Percentiles rank a stretch among this genome's conserved stretches.
phyloP scores from a whole-genome alignment of 2,113 vertebrate genomes.

The Salminus brasiliensis region DNA sequence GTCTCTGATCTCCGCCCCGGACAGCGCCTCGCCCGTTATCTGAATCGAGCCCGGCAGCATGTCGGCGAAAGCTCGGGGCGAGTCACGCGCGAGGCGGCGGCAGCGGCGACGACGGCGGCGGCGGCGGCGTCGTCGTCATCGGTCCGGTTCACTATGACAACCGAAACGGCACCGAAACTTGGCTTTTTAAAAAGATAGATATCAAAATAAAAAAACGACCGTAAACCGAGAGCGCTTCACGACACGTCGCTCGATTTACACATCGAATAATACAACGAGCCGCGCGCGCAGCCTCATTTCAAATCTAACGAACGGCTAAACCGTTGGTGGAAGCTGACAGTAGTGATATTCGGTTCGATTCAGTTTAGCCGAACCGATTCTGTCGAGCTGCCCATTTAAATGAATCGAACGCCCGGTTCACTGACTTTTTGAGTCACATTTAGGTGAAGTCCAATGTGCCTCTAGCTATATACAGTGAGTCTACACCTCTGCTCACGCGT shows the following conservation, averaged over 20 bases:
- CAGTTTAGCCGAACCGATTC: background rate
- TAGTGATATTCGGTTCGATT: background rate
- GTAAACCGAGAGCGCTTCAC: background rate
- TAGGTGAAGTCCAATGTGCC: no score
- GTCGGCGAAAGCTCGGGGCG: background rate
- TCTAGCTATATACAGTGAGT: no score
- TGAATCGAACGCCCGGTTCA: background rate
- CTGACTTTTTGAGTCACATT: background rate
- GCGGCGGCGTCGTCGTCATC: background rate
- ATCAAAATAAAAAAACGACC: background rate
- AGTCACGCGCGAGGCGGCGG: background rate
- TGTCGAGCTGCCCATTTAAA: background rate
- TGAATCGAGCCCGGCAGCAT: conserved; percentile 96
- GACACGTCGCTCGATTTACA: background rate
- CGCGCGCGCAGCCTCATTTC: background rate
- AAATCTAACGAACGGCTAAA: background rate
- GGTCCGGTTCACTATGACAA: conserved; percentile 45
- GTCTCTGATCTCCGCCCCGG: conserved; percentile 89
- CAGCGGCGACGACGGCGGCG: no score
- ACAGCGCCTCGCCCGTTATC: conserved; percentile 92
- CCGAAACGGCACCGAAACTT: conserved; percentile 17
- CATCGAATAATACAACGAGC: background rate
- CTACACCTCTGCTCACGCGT: no score
- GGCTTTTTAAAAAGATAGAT: background rate
- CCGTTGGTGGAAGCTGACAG: background rate